phyloP scores from a whole-genome alignment of 2,888 invertebrate species.

The Hydrotaea cyrtoneurina region DNA sequence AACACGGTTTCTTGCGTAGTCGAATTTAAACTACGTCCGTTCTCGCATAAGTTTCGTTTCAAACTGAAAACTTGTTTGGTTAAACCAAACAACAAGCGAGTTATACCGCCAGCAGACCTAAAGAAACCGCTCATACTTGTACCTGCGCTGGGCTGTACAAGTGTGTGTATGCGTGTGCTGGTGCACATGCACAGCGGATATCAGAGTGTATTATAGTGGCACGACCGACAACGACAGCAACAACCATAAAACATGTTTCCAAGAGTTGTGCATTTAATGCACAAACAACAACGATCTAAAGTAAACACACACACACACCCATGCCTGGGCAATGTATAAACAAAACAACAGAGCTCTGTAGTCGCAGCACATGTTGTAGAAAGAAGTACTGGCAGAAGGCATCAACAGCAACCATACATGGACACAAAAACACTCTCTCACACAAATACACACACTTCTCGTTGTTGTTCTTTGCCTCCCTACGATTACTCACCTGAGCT shows the following conservation, averaged over 20 bases:
- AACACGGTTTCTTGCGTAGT: constrained; percentile 14
- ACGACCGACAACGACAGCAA: neutral
- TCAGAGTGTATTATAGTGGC: neutral
- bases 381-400: neutral
- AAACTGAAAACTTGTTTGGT: constrained; percentile 77
- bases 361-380: constrained; percentile 39
- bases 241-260: constrained; percentile 57
- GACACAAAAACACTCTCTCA: no score
- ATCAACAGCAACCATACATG: constrained; percentile 24
- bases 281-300: constrained; percentile 6
- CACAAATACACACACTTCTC: neutral
- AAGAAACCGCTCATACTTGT: neutral
- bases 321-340: constrained; percentile 1
- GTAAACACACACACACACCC: constrained; percentile 15
- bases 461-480: neutral
- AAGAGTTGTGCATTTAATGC: constrained; percentile 44
- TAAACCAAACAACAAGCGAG: constrained; percentile 54
- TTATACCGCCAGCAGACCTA: constrained; percentile 54
- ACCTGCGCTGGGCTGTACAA: constrained; percentile 34
- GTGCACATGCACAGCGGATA: constrained; percentile 11
- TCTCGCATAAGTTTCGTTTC: constrained; percentile 72
- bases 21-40: constrained; percentile 70
- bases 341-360: neutral
- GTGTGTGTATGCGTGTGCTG: constrained; percentile 42
- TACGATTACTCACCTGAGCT: constrained; percentile 68